Conservation (phyloP, 2,888 invertebrate genomes). For the Sinelater perroti region DNA sequence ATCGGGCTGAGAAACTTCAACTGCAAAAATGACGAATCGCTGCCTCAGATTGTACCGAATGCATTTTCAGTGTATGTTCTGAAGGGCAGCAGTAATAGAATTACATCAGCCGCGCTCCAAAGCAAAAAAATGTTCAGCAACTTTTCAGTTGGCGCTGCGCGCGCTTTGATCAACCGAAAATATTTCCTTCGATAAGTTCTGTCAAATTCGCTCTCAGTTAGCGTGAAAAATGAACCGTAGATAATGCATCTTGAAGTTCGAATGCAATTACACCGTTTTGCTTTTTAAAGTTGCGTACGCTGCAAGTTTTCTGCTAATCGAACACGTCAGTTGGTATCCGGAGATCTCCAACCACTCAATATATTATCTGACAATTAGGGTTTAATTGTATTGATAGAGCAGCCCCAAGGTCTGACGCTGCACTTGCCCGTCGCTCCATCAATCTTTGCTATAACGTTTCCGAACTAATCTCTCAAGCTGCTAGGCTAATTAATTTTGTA, state of each 20-base stretch:
- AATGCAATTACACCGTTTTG: conserved; percentile 10
- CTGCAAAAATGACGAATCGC: too few species aligned
- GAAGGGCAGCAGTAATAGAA: too few species aligned
- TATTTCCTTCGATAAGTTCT: too few species aligned
- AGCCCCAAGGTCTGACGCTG: conserved; percentile 7
- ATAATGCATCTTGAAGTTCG: conserved; percentile 10
- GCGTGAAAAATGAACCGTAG: conserved; percentile 10
- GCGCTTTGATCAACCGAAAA: too few species aligned
- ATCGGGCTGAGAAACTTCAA: too few species aligned
- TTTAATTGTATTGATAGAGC: neutral
- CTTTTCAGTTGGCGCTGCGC: too few species aligned
- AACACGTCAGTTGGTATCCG: neutral
- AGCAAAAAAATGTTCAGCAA: too few species aligned
- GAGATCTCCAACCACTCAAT: too few species aligned
- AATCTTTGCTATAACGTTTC: conserved; percentile 31
- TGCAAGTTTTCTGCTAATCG: neutral
- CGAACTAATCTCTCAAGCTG: conserved; percentile 33
- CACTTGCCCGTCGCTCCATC: conserved; percentile 28
- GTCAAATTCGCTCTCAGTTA: conserved; percentile 14
- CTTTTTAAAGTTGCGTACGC: conserved; percentile 13
- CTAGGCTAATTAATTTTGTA: conserved; percentile 33
- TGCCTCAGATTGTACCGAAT: too few species aligned
- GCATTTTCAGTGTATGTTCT: too few species aligned
- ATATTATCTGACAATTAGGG: conserved; percentile 1
- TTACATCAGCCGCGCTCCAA: too few species aligned